These are phyloP conservation scores for Sepiola atlantica DNA, from an alignment of 2,888 invertebrate genomes.

Conservation along the genomic window DNA sequence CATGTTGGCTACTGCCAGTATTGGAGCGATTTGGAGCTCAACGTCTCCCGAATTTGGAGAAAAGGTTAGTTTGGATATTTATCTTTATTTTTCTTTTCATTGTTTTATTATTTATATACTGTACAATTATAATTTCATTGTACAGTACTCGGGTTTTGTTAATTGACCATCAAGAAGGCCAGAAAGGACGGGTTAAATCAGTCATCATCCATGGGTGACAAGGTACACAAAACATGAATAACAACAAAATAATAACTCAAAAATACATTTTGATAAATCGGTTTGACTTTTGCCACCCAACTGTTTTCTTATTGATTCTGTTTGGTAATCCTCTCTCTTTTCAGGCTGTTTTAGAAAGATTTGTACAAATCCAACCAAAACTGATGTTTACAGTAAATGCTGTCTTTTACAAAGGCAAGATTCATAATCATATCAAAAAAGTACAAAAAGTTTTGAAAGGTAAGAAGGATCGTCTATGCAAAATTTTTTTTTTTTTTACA, in stretches of 20 bases:
- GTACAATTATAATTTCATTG: too few relatives aligned
- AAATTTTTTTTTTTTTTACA: too few relatives aligned
- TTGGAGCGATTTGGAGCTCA: constrained; percentile 78
- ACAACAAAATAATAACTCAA: too few relatives aligned
- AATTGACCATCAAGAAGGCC: too few relatives aligned
- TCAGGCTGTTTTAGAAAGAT: constrained; percentile 76
- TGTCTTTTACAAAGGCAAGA: constrained; percentile 78
- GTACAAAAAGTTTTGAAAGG: constrained; percentile 75
- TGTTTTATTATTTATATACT: background rate
- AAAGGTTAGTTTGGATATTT: constrained; percentile 67
- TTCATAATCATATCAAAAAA: constrained; percentile 77
- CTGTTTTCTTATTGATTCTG: too few relatives aligned
- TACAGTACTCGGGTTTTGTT: too few relatives aligned
- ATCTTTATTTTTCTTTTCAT: background rate
- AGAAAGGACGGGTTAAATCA: too few relatives aligned
- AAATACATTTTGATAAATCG: too few relatives aligned
- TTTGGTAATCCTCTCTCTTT: constrained; percentile 47
- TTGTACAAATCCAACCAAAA: constrained; percentile 77
- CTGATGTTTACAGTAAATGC: constrained; percentile 78
- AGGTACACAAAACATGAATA: too few relatives aligned
- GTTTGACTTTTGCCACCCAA: background rate
- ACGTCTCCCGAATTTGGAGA: constrained; percentile 78
- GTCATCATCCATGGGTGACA: too few relatives aligned
- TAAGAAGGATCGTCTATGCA: constrained; percentile 49
- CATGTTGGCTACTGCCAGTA: constrained; percentile 77